These are phyloP conservation scores for Macrotrachela quadricornifera DNA, from an alignment of 1,140 invertebrate species.

Conservation along the genomic window DNA sequence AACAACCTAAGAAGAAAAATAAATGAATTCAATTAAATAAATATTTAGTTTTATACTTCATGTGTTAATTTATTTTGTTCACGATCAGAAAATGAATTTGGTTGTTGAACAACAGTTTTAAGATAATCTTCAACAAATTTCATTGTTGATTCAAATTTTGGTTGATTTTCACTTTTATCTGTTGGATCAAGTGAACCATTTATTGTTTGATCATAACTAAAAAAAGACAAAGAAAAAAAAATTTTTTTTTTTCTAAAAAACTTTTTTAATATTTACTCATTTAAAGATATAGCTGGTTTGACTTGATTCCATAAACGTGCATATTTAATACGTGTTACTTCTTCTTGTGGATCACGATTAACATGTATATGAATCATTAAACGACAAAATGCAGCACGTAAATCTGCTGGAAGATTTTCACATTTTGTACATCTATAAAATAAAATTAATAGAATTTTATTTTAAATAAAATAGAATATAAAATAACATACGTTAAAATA, in stretches of 20 bases:
- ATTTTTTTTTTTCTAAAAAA: too few species aligned
- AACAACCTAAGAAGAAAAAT: not conserved
- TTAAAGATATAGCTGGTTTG: too few species aligned
- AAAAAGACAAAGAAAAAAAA: too few species aligned
- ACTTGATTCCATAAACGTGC: slow-evolving; percentile 80
- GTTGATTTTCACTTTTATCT: slow-evolving; percentile 11
- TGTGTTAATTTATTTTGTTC: slow-evolving; percentile 92
- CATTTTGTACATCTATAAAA: slow-evolving; percentile 82
- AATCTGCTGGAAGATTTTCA: slow-evolving; percentile 66
- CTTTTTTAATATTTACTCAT: too few species aligned
- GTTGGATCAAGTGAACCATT: too few species aligned
- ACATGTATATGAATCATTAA: slow-evolving; percentile 59
- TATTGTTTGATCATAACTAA: too few species aligned
- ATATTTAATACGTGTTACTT: slow-evolving; percentile 90
- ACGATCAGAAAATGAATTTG: slow-evolving; percentile 70
- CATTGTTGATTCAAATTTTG: slow-evolving; percentile 68
- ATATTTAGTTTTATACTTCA: slow-evolving; percentile 38
- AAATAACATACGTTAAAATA: slow-evolving; percentile 57
- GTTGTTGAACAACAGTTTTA: slow-evolving; percentile 69
- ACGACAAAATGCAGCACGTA: slow-evolving; percentile 86
- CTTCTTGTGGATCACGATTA: slow-evolving; percentile 88
- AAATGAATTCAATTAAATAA: not conserved
- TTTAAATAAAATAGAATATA: not conserved
- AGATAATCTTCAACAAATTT: slow-evolving; percentile 85
- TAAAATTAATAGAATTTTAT: not conserved